Evolutionary conservation across 1,140 invertebrate genomes (phyloP).

Genomic region (Cardiocondyla obscurior): DNA sequence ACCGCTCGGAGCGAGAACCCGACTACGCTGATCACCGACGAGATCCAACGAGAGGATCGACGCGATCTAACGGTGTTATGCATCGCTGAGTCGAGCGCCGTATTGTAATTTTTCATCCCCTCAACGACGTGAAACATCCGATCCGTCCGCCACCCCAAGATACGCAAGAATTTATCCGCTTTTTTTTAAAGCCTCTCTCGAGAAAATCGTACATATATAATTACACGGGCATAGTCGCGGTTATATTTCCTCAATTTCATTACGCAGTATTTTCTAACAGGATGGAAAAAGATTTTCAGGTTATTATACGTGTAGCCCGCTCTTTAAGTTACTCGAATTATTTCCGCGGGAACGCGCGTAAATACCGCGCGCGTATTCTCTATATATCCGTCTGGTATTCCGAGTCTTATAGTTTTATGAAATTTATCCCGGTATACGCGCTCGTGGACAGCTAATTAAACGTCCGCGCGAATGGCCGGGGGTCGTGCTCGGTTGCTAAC

Average conservation of each 20-base stretch:
- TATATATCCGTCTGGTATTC: neutral
- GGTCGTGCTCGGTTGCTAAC: neutral
- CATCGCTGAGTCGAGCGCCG: neutral
- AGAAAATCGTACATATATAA: neutral
- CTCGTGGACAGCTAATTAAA: slow-evolving; percentile 52
- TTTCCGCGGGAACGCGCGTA: neutral
- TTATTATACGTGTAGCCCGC: neutral
- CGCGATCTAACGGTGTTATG: slow-evolving; percentile 32
- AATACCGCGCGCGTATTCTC: neutral
- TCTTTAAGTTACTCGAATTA: neutral
- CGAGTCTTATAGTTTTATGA: slow-evolving; percentile 21
- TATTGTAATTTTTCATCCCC: neutral
- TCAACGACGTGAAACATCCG: neutral
- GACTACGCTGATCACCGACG: slow-evolving; percentile 18
- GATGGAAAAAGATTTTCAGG: neutral
- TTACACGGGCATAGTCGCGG: neutral
- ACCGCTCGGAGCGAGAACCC: slow-evolving; percentile 5
- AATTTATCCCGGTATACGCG: slow-evolving; percentile 19
- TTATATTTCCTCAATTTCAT: neutral
- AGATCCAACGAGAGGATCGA: slow-evolving; percentile 7
- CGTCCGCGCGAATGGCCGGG: neutral
- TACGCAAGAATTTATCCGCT: neutral
- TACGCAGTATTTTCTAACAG: neutral
- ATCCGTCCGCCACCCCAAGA: neutral
- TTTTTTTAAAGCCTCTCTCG: neutral